These are phyloP conservation scores for Myiotriccus ornatus DNA, from an alignment of 2,797 vertebrate genomes.

Conservation along the genomic window DNA sequence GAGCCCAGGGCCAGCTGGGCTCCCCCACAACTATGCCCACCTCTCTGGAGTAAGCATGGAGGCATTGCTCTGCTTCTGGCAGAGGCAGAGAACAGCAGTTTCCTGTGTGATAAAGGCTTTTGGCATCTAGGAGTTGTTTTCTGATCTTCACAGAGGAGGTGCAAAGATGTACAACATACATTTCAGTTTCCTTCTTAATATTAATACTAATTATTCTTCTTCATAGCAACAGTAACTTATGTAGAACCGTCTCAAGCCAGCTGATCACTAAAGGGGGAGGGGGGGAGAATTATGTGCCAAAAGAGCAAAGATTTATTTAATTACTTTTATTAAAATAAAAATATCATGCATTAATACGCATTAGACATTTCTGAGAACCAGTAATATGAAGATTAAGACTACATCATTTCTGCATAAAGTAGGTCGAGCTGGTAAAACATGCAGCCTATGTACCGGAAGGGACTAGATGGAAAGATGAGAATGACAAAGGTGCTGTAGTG, in stretches of 20 bases:
- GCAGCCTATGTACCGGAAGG: not conserved
- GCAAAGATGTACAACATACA: not conserved
- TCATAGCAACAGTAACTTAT: not conserved
- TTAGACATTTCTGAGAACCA: slow-evolving; percentile 50
- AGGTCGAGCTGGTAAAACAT: slow-evolving; percentile 39
- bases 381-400: slow-evolving; percentile 60
- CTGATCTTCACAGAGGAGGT: not conserved
- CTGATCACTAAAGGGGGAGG: not conserved
- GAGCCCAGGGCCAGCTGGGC: too few relatives aligned
- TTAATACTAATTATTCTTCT: not conserved
- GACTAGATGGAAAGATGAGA: slow-evolving; percentile 21
- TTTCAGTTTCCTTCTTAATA: not conserved
- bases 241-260: not conserved
- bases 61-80: not conserved
- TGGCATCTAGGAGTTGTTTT: not conserved
- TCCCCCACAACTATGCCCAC: too few relatives aligned
- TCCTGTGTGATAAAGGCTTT: not conserved
- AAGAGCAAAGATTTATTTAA: not conserved
- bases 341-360: slow-evolving; percentile 42
- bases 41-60: not conserved
- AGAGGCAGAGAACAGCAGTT: not conserved
- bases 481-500: slow-evolving; percentile 45
- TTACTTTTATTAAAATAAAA: slow-evolving; percentile 61
- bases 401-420: slow-evolving; percentile 47
- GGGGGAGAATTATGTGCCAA: not conserved